These are phyloP conservation scores for Penaeus japonicus DNA, from an alignment of 1,140 invertebrate genomes.

Conservation along the genomic window DNA sequence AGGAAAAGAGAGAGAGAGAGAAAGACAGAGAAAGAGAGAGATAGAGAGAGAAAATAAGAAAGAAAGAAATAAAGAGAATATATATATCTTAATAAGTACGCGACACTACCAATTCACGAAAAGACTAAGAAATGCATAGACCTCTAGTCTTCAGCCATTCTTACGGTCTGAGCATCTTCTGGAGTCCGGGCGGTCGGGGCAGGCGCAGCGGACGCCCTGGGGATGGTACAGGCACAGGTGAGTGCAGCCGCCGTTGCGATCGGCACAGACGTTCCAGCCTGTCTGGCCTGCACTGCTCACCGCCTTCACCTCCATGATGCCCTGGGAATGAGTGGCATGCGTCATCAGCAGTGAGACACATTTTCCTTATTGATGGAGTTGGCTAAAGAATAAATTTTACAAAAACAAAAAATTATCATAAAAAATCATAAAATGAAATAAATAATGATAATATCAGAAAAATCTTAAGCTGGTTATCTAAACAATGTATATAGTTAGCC, in stretches of 20 bases:
- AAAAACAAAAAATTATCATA: too few relatives aligned
- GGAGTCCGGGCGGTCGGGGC: conserved; percentile 71
- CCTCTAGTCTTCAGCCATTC: not conserved
- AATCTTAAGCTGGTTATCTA: too few relatives aligned
- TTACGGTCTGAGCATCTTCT: conserved; percentile 34
- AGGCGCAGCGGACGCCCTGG: conserved; percentile 78
- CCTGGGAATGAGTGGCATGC: conserved; percentile 65
- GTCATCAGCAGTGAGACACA: not conserved
- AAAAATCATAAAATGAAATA: too few relatives aligned
- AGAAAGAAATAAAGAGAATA: not conserved
- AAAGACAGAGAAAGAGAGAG: not conserved
- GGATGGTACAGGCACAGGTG: conserved; percentile 86
- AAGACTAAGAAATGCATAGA: too few relatives aligned
- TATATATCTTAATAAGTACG: not conserved
- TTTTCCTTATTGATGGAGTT: too few relatives aligned
- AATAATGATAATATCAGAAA: too few relatives aligned
- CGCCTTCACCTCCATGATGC: conserved; percentile 89
- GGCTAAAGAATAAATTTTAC: too few relatives aligned
- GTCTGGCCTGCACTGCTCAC: conserved; percentile 65
- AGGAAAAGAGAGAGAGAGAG: not conserved
- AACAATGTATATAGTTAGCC: too few relatives aligned
- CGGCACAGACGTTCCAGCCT: conserved; percentile 72
- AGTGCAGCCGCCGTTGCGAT: conserved; percentile 81
- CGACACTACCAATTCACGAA: too few relatives aligned
- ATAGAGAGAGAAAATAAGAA: not conserved